Percentiles rank a stretch among this genome's conserved stretches.
These are phyloP conservation scores for Mnemiopsis leidyi DNA, from an alignment of 37 sponge, comb jelly and placozoan genomes.

Conservation along the genomic window DNA sequence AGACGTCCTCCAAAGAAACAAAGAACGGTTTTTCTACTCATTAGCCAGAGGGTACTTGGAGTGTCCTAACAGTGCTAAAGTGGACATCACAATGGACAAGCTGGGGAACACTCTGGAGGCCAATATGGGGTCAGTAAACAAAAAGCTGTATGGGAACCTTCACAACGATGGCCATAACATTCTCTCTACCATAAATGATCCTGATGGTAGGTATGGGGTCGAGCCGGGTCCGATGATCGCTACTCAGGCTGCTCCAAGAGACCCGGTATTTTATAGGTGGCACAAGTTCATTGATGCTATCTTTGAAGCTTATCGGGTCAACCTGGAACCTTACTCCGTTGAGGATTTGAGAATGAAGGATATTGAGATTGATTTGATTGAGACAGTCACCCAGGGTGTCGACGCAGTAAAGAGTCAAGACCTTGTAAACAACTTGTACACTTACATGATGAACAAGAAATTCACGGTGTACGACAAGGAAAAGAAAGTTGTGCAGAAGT, in stretches of 20 bases:
- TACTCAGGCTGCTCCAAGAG: conserved; percentile 41
- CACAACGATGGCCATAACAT: conserved; percentile 32
- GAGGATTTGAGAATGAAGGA: background rate
- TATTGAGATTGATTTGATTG: background rate
- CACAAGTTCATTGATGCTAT: conserved; percentile 61
- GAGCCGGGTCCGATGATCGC: conserved; percentile 29
- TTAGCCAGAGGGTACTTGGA: conserved; percentile 9
- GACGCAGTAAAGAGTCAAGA: background rate
- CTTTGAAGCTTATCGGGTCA: conserved; percentile 13
- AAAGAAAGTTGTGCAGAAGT: background rate
- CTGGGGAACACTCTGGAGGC: conserved; percentile 60
- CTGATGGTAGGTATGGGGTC: conserved; percentile 19
- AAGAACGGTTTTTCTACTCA: conserved; percentile 44
- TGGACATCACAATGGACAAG: background rate
- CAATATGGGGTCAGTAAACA: conserved; percentile 59
- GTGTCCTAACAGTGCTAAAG: background rate
- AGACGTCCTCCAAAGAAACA: background rate
- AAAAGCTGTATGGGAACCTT: conserved; percentile 31
- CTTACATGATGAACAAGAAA: background rate
- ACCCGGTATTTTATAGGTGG: conserved; percentile 23
- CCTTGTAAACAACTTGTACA: background rate
- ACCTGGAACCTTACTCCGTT: background rate
- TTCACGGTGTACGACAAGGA: background rate
- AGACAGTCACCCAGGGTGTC: background rate
- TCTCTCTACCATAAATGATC: conserved; percentile 48